Base-by-base conservation (phyloP, 1,140 invertebrate genomes). In the Varroa destructor region DNA sequence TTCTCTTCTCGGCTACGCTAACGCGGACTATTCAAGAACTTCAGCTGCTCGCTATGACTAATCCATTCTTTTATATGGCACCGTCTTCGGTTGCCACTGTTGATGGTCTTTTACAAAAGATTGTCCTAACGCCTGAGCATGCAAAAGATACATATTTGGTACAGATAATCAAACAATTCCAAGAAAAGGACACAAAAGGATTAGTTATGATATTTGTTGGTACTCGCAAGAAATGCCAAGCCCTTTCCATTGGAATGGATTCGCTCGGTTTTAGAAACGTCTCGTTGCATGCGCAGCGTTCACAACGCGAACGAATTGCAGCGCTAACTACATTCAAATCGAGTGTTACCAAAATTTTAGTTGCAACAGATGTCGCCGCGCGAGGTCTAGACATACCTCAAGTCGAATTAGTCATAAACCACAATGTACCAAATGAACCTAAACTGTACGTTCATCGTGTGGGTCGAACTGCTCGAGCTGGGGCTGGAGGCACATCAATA, bases 381-480 rank as follows among this genome's bases (percentile, higher is more conserved):
- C 84, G 94, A 82, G 94, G 94, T 75, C 77, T 84, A 25, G 83
- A 85, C 76, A 82, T 85, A 73, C 82, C 82, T 12, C 71, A 67
- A 37, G 73, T 77, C 25, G 74, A 76, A 58, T 81, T 97, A 73
- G 90, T 99, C 0, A 86, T 99, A 0, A 98, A 99, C 82, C 90
- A 96, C 78, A 88, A 88, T 75, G 85, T 97, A 75, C 95, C 94
- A 0, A 86, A 87, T 72, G 84, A 88, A 73, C 86, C 90, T 0
- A 94, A 92, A 78, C 91, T 94, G 77, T 99, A 99, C 80, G 88
- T 99, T 76, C 96, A 99, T 81, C 85, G 96, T 76, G 94, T 99
- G 25, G 96, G 96, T 55, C 83, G 96, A 77, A 97, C 95, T 67
- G 96, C 95, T 4, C 84, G 96, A 77, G 93, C 93, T 36, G 93